Conservation (phyloP, 2,113 vertebrate species). For the Dipodomys spectabilis region DNA sequence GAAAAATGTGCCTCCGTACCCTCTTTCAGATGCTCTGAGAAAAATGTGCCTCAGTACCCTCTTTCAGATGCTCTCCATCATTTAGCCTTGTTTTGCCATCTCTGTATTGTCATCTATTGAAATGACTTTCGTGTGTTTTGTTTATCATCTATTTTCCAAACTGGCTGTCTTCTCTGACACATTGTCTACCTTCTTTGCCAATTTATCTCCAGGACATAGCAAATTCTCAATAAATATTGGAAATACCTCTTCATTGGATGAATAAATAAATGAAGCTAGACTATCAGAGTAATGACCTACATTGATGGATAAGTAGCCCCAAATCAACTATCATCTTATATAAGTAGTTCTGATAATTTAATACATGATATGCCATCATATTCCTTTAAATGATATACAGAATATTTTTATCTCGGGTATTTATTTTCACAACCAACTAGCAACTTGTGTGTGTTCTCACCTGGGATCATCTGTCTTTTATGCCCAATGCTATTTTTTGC, state of each 20-base stretch:
- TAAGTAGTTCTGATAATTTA: not conserved
- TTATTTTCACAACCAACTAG: not conserved
- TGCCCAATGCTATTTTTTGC: not conserved
- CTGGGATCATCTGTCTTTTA: not conserved
- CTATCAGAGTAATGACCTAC: not conserved
- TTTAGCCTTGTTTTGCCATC: not conserved
- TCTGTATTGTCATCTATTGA: not conserved
- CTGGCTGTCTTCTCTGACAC: not conserved
- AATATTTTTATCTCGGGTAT: not conserved
- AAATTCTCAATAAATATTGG: slow-evolving; percentile 15
- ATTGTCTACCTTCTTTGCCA: not conserved
- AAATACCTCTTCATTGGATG: slow-evolving; percentile 45
- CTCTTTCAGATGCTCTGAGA: not conserved
- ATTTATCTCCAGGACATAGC: not conserved
- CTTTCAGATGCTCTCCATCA: not conserved
- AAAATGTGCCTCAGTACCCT: not conserved
- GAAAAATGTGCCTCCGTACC: not conserved
- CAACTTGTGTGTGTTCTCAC: not conserved
- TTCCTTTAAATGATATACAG: not conserved
- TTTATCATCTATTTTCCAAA: slow-evolving; percentile 2
- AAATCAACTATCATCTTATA: not conserved
- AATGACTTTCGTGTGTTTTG: not conserved
- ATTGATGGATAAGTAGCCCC: not conserved
- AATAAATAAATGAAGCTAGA: not conserved
- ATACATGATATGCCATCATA: not conserved